Evolutionary conservation across 2,797 vertebrate genomes (phyloP).

Genomic region (Pipistrellus nathusii): DNA sequence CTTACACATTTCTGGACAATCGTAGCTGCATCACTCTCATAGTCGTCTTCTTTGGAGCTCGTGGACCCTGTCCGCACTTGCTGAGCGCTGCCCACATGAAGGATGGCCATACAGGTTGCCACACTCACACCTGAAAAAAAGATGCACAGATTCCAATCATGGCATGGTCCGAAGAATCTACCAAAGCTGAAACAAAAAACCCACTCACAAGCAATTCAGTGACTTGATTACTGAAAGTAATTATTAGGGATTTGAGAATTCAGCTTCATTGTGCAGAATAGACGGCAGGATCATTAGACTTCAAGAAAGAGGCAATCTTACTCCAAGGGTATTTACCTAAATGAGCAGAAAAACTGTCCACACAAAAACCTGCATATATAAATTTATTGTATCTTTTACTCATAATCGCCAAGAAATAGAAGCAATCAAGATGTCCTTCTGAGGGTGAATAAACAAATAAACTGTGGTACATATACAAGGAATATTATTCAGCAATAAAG

Average conservation of each 20-base stretch:
- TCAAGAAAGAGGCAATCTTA: background rate
- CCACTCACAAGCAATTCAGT: background rate
- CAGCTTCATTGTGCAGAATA: background rate
- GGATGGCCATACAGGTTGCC: conserved; percentile 98
- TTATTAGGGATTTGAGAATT: background rate
- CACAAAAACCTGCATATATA: background rate
- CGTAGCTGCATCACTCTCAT: conserved; percentile 98
- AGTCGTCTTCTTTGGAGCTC: conserved; percentile 98
- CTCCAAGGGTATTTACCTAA: background rate
- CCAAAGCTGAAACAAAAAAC: background rate
- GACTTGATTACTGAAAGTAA: background rate
- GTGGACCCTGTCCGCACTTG: conserved; percentile 96
- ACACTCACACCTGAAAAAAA: conserved; percentile 94
- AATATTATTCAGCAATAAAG: background rate
- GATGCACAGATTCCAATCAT: background rate
- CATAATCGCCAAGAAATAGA: background rate
- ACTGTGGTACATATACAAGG: background rate
- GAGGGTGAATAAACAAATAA: background rate
- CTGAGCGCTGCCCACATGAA: conserved; percentile 96
- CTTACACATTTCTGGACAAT: conserved; percentile 99
- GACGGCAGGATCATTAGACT: background rate
- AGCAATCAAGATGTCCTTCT: background rate
- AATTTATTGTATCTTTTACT: background rate
- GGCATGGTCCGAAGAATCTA: background rate
- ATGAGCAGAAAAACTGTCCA: background rate